A percentile compares a stretch with the other conserved stretches of the same genome.
phyloP scores from a whole-genome alignment of 2,888 invertebrate species.

The Gasteruption jaculator region DNA sequence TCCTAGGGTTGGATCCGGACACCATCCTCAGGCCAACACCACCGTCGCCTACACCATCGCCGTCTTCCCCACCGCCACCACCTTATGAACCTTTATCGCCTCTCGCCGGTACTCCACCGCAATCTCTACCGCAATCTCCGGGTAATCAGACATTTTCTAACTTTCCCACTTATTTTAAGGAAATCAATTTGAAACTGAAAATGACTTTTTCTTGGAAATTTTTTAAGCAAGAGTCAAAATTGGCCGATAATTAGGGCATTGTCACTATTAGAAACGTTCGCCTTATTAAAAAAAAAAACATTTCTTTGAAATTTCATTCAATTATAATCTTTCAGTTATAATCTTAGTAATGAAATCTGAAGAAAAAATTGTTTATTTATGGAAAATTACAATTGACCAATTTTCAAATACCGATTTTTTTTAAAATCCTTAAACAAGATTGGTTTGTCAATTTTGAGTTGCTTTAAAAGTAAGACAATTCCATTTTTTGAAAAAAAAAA shows the following conservation, averaged over 20 bases:
- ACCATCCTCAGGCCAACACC: slow-evolving; percentile 46
- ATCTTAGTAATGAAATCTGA: no score
- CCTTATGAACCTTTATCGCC: slow-evolving; percentile 55
- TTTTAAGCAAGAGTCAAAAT: not conserved
- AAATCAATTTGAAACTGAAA: not conserved
- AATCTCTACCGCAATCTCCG: slow-evolving; percentile 54
- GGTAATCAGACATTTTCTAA: slow-evolving; percentile 38
- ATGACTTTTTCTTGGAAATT: not conserved
- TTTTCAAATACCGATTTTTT: no score
- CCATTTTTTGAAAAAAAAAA: no score
- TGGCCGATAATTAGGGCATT: no score
- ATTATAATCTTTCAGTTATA: no score
- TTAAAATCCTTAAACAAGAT: no score
- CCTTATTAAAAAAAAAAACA: not conserved
- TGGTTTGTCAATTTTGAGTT: no score
- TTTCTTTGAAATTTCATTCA: not conserved
- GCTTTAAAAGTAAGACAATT: no score
- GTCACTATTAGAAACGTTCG: no score
- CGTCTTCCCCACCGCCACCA: slow-evolving; percentile 43
- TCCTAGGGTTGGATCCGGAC: slow-evolving; percentile 67
- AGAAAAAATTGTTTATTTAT: no score
- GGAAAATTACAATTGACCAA: no score
- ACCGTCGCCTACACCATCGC: slow-evolving; percentile 38
- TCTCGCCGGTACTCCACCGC: slow-evolving; percentile 51
- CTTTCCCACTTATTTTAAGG: not conserved